Conservation (phyloP, 2,113 vertebrate genomes). For the Panthera uncia region DNA sequence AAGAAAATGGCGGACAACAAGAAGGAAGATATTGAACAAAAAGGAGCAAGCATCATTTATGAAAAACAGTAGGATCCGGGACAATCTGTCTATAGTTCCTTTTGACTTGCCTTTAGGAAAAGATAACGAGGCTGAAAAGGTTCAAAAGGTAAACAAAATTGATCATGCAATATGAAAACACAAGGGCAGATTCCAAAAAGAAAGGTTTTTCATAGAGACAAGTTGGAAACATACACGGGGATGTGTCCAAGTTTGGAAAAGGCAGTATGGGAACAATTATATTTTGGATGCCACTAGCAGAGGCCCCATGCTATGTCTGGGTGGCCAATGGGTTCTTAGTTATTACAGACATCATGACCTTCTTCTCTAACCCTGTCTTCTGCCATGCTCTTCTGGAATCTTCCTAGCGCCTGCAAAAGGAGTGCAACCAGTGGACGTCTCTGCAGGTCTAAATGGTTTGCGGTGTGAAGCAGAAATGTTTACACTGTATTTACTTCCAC, state of each 20-base stretch:
- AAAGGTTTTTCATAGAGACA: background rate
- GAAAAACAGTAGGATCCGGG: background rate
- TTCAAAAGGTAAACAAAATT: background rate
- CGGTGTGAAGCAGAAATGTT: background rate
- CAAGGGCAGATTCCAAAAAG: background rate
- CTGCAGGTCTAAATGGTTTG: background rate
- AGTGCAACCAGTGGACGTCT: background rate
- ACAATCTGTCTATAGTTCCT: background rate
- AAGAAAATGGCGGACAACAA: background rate
- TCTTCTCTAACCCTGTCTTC: background rate
- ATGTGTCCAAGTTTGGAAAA: background rate
- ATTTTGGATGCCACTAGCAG: background rate
- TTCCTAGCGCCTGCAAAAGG: background rate
- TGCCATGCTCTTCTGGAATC: background rate
- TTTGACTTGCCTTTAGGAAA: slow-evolving; percentile 1
- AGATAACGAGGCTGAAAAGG: background rate
- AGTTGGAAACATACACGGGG: background rate
- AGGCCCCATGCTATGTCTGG: background rate
- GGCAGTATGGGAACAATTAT: background rate
- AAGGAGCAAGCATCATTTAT: background rate
- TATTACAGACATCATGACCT: background rate
- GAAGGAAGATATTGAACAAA: background rate
- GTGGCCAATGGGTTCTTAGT: background rate
- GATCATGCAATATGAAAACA: background rate
- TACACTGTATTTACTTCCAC: background rate